phyloP scores from a whole-genome alignment of 2,888 invertebrate species.

The Psylliodes chrysocephalus region DNA sequence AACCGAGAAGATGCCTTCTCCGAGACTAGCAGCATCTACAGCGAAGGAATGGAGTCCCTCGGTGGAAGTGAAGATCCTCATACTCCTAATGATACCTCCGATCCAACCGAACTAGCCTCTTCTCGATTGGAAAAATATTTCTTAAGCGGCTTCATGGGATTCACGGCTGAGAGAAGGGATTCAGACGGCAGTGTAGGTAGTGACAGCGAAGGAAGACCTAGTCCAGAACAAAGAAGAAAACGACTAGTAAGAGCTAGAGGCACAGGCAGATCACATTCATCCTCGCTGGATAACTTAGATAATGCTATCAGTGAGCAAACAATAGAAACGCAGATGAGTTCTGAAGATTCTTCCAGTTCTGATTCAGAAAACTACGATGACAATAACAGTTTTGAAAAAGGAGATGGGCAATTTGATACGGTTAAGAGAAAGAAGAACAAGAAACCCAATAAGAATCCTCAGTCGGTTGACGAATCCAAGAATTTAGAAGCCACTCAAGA shows the following conservation, averaged over 20 bases:
- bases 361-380: slow-evolving; percentile 80
- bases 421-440: slow-evolving; percentile 86
- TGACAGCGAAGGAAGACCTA: slow-evolving; percentile 88
- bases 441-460: slow-evolving; percentile 69
- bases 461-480: slow-evolving; percentile 73
- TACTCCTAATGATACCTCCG: slow-evolving; percentile 61
- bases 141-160: slow-evolving; percentile 85
- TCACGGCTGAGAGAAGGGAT: slow-evolving; percentile 79
- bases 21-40: slow-evolving; percentile 87
- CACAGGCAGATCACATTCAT: slow-evolving; percentile 84
- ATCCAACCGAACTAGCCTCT: slow-evolving; percentile 81
- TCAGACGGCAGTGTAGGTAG: slow-evolving; percentile 90
- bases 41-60: slow-evolving; percentile 82
- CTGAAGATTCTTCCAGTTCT: slow-evolving; percentile 71
- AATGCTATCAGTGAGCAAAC: slow-evolving; percentile 59
- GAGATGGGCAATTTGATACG: slow-evolving; percentile 82
- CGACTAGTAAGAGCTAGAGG: slow-evolving; percentile 83
- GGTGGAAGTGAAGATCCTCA: slow-evolving; percentile 67
- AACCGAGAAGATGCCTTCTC: slow-evolving; percentile 74
- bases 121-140: slow-evolving; percentile 91
- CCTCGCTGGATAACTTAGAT: slow-evolving; percentile 82
- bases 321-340: slow-evolving; percentile 66
- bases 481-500: slow-evolving; percentile 71
- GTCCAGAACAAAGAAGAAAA: slow-evolving; percentile 87
- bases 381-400: slow-evolving; percentile 74